Evolutionary conservation across 2,797 vertebrate genomes (phyloP), one percentile per base, ranked within the genome.

Genomic region (Cirrhinus molitorella): DNA sequence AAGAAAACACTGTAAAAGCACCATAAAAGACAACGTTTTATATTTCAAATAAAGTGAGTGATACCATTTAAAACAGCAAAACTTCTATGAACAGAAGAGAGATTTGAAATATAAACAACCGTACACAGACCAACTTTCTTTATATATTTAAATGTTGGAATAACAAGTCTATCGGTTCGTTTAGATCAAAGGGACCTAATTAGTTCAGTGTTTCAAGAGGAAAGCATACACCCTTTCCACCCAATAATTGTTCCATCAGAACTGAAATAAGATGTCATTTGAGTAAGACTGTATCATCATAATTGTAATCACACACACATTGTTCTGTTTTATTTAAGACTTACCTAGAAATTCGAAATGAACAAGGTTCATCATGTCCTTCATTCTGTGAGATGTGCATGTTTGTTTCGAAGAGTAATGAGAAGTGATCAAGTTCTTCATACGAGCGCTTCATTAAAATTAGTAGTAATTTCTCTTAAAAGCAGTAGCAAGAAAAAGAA

Each of bases 231-330:
- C 79, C n/a, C 16, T 70, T 79, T 55, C 40, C 75, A 37, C 57
- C 37, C 43, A 83, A 65, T 83, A 84, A 83, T 47, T 65, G 55
- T 43, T 80, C 37, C 63, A 53, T 63, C 53, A 23, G 63, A 83
- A 75, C 63, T 55, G 53, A 76, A 80, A 83, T 75, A 53, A 71
- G 45, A 77, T 61, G 37, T 49, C 47, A 84, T 80, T 86, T 75
- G 25, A 53, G 47, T 6, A 25, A 79, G 73, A 81, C 75, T 77
- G 37, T 81, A 53, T 49, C 2, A 61, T 49, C 40, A 31, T 63
- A 81, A 63, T 71, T 77, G 78, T 84, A 86, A 86, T 86, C 81
- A 84, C 49, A 45, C 43, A 11, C 37, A 61, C 53, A 84, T 86
- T 86, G 85, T 86, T 83, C 47, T 34, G 70, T 80, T 31, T 55